Conservation (phyloP, 2,797 vertebrate species). For the Trachurus trachurus region DNA sequence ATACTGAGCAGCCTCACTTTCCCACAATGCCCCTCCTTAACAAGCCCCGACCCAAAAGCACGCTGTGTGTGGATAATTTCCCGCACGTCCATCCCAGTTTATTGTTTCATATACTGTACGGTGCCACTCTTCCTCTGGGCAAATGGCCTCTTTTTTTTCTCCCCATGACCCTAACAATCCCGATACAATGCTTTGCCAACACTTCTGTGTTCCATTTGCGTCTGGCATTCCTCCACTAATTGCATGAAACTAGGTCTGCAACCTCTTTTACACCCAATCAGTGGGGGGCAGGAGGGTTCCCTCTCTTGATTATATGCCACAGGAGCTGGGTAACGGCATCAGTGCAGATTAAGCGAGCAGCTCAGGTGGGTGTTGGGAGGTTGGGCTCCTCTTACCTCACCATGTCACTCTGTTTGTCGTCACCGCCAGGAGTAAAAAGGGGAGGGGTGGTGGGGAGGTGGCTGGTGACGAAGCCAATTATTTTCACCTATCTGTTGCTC, state of each 20-base stretch:
- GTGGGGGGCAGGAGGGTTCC: conserved; percentile 64
- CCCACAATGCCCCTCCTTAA: conserved; percentile 72
- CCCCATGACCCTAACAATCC: conserved; percentile 64
- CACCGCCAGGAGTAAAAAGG: conserved; percentile 44
- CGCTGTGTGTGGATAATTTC: conserved; percentile 67
- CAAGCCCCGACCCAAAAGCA: conserved; percentile 56
- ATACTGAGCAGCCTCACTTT: conserved; percentile 70
- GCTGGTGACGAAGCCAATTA: conserved; percentile 84
- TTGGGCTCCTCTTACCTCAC: conserved; percentile 51
- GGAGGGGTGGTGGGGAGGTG: conserved; percentile 40
- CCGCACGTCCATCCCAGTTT: conserved; percentile 63
- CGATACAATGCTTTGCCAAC: conserved; percentile 72
- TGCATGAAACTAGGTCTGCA: conserved; percentile 83
- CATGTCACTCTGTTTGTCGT: conserved; percentile 61
- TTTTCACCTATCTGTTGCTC: conserved; percentile 81
- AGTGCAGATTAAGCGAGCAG: conserved; percentile 35
- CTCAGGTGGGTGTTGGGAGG: conserved; percentile 57
- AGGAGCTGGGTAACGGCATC: conserved; percentile 51
- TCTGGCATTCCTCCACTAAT: conserved; percentile 84
- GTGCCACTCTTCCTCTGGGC: conserved; percentile 65
- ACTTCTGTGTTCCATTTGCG: conserved; percentile 78
- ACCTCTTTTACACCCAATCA: conserved; percentile 85
- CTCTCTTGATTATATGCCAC: conserved; percentile 76
- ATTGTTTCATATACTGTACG: conserved; percentile 67
- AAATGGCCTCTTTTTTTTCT: conserved; percentile 59